Evolutionary conservation across 2,113 vertebrate species (phyloP).

Genomic region (Cariama cristata): DNA sequence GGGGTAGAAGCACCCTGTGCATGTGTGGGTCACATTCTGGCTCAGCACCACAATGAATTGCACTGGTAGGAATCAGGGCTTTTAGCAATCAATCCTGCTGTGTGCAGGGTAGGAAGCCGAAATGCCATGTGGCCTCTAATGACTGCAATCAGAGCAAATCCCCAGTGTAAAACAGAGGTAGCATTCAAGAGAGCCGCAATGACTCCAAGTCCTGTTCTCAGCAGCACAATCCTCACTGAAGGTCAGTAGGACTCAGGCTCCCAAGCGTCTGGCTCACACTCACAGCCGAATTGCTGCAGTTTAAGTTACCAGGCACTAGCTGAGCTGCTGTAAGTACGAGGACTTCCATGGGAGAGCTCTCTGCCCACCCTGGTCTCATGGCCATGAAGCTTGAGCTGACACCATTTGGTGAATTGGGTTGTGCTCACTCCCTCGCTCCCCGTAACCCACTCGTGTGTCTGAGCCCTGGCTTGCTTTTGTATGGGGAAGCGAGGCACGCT

Average conservation of each 20-base stretch:
- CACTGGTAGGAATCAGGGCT: background rate
- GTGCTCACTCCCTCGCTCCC: background rate
- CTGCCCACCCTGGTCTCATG: background rate
- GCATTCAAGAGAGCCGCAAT: fast-evolving
- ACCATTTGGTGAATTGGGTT: background rate
- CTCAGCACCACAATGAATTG: background rate
- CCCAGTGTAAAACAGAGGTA: background rate
- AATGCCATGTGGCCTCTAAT: background rate
- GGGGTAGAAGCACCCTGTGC: background rate
- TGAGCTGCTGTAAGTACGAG: background rate
- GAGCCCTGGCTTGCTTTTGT: background rate
- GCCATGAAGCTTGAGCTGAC: background rate
- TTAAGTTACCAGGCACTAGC: background rate
- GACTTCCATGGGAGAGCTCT: background rate
- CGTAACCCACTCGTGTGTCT: background rate
- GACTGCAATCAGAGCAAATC: background rate
- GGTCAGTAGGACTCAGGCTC: background rate
- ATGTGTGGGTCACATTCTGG: background rate
- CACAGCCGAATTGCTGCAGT: background rate
- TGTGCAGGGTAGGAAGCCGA: background rate
- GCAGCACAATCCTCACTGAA: background rate
- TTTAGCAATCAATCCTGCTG: background rate
- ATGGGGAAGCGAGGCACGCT: fast-evolving
- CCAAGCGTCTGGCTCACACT: background rate
- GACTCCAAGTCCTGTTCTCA: background rate